A percentile compares a stretch with the other conserved stretches of the same genome.
Conservation (phyloP, 2,888 invertebrate genomes). For the Archaeoteleia sp. region DNA sequence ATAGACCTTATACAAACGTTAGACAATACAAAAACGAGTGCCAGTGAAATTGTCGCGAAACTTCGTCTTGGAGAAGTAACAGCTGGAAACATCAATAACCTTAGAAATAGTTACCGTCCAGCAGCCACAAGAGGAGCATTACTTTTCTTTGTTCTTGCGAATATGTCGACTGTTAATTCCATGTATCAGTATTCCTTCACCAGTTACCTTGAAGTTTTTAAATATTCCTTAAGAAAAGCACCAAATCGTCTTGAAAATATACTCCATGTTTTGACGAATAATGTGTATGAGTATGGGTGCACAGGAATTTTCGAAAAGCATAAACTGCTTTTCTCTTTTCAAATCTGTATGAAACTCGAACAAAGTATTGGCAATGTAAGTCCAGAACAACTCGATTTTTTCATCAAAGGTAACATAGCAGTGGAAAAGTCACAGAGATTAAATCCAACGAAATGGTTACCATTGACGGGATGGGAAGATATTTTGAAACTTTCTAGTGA, state of each 20-base stretch:
- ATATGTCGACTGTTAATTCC: constrained; percentile 90
- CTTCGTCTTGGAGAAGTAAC: constrained; percentile 86
- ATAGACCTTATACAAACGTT: constrained; percentile 89
- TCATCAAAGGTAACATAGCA: constrained; percentile 89
- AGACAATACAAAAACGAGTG: constrained; percentile 92
- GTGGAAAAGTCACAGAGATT: constrained; percentile 82
- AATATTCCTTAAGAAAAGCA: constrained; percentile 86
- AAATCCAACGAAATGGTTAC: constrained; percentile 85
- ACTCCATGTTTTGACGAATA: constrained; percentile 88
- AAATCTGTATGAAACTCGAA: constrained; percentile 90
- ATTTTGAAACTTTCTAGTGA: constrained; percentile 83
- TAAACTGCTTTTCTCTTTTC: constrained; percentile 92
- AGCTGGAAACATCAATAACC: constrained; percentile 86
- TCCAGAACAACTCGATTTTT: constrained; percentile 89
- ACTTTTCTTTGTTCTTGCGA: constrained; percentile 91
- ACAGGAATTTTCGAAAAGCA: constrained; percentile 94
- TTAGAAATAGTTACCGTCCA: constrained; percentile 89
- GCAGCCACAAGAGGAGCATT: constrained; percentile 92
- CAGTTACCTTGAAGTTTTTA: constrained; percentile 90
- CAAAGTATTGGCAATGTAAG: constrained; percentile 80
- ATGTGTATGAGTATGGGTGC: constrained; percentile 93
- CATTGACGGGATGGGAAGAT: constrained; percentile 88
- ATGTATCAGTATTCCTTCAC: constrained; percentile 96
- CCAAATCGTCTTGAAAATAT: constrained; percentile 86
- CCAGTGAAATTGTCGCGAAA: constrained; percentile 86